Conservation (phyloP, 23 tunicate species). For the Oikopleura dioica region DNA sequence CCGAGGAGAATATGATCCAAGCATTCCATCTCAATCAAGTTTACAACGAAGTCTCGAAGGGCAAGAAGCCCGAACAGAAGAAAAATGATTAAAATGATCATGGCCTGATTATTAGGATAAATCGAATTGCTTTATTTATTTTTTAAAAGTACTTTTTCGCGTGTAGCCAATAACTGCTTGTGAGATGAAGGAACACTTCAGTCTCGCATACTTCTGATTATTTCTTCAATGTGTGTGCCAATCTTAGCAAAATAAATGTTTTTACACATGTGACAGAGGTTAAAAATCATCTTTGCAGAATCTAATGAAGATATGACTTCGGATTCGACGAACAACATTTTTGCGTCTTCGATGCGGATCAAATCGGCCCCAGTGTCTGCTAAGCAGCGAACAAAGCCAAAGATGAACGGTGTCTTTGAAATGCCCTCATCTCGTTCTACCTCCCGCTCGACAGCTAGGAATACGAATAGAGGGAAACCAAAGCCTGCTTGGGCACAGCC, state of each 20-base stretch:
- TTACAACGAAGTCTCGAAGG: neutral
- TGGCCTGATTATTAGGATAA: no score
- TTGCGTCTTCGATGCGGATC: conserved; percentile 1
- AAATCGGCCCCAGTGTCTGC: neutral
- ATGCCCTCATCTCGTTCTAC: neutral
- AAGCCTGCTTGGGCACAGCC: conserved; percentile 10
- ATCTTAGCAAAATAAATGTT: neutral
- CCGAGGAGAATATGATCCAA: neutral
- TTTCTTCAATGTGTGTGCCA: neutral
- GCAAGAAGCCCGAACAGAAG: neutral
- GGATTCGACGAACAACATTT: neutral
- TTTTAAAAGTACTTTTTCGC: neutral
- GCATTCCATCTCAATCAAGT: conserved; percentile 3
- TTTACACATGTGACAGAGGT: neutral
- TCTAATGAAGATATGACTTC: no score
- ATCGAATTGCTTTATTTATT: neutral
- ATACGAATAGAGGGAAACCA: no score
- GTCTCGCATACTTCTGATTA: no score
- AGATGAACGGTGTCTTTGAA: neutral
- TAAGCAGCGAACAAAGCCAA: neutral
- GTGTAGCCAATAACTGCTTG: neutral
- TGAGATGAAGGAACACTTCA: no score
- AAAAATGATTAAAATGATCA: neutral
- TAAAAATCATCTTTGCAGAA: neutral
- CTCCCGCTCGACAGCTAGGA: neutral